A percentile compares a stretch with the other conserved stretches of the same genome.
Evolutionary conservation across 1,140 invertebrate species (phyloP).

Genomic region (Meloidogyne hapla): DNA sequence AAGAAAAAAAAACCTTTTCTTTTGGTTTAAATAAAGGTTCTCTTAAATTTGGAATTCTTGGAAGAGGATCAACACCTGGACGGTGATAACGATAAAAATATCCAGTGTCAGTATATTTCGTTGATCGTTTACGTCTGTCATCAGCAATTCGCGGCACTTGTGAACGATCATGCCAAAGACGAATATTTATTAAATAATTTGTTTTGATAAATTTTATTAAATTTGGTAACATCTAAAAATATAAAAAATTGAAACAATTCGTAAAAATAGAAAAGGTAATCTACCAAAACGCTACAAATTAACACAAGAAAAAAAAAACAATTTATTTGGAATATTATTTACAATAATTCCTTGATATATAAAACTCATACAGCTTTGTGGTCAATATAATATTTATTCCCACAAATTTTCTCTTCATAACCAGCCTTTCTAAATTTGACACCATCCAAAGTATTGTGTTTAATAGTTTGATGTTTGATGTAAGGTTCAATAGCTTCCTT

Average conservation of each 20-base stretch:
- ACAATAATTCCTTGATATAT: too few species aligned
- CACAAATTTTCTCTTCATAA: too few species aligned
- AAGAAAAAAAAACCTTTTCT: constrained; percentile 40
- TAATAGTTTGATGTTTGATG: too few species aligned
- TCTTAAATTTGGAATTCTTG: constrained; percentile 54
- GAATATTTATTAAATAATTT: constrained; percentile 8
- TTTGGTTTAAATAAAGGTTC: constrained; percentile 48
- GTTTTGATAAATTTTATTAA: neutral
- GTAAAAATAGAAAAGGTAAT: too few species aligned
- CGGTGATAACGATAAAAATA: constrained; percentile 63
- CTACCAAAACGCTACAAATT: too few species aligned
- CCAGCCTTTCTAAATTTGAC: too few species aligned
- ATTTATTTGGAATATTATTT: too few species aligned
- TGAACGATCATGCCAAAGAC: constrained; percentile 43
- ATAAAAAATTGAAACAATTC: neutral
- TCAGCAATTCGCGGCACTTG: constrained; percentile 41
- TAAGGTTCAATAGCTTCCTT: too few species aligned
- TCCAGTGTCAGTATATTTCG: constrained; percentile 45
- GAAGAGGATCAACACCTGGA: constrained; percentile 56
- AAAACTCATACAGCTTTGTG: too few species aligned
- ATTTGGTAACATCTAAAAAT: constrained; percentile 26
- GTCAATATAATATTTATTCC: too few species aligned
- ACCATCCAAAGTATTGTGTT: too few species aligned
- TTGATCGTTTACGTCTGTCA: constrained; percentile 33
- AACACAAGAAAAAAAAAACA: too few species aligned